Base-by-base conservation (phyloP, 1,140 invertebrate species). In the Drosophila nebulosa region DNA sequence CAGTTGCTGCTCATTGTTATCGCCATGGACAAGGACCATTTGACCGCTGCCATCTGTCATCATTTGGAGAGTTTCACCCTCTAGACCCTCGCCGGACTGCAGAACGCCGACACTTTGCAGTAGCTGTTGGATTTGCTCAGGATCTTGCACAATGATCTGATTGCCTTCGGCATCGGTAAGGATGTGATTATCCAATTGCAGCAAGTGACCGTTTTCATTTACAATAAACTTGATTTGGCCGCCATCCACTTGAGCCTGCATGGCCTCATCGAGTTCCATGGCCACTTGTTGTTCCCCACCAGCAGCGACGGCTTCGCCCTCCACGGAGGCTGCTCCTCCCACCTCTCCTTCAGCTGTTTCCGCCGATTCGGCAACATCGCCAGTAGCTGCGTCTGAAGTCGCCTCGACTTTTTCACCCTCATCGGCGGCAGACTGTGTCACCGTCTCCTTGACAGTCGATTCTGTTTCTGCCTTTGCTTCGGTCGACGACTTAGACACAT, bases 211-310 rank as follows among this genome's bases (percentile, higher is more conserved):
- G 59, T 91, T 91, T 51, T 91, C 91, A 22, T 91, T 91, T 18
- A 91, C 74, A 51, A 91, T 91, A 12, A 91, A 91, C 77, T 91
- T 91, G n/a, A 91, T 91, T 73, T 91, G 91, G 7, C 84, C 78
- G 14, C 89, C 74, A 51, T 91, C 90, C 4, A 89, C 91, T 64
- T 90, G 85, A 0, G 88, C 88, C 68, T 91, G 90, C 90, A 91
- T 91, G 16, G 83, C 71, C 39, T 91, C 91, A 42, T 91, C 91
- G 27, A 91, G 64, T 66, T 91, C 91, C 90, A 91, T 91, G 53
- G 90, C 83, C 14, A 91, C 89, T 30, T 90, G 85, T 64, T 90
- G 79, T 56, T 90, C 86, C 4, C 76, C 78, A 1, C 53, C 83
- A 5, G 75, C 68, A 14, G 55, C 71, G 10, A 30, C 59, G 2